Evolutionary conservation across 2,888 invertebrate genomes (phyloP).

Genomic region (Psylliodes chrysocephalus): DNA sequence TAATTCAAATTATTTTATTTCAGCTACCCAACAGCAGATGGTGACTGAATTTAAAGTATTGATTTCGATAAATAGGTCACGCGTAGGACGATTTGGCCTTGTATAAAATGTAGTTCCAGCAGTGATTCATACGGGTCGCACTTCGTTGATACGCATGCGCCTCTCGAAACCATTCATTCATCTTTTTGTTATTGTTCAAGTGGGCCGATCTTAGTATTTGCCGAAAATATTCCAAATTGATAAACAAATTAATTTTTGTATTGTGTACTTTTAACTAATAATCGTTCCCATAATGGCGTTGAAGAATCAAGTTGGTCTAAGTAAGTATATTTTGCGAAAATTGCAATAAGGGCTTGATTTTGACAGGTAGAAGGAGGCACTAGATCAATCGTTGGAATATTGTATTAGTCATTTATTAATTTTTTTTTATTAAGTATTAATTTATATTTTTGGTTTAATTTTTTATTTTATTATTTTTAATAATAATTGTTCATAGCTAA

Average conservation of each 20-base stretch:
- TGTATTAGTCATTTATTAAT: constrained; percentile 13
- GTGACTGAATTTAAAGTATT: too few relatives aligned
- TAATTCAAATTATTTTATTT: too few relatives aligned
- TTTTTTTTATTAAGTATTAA: background rate
- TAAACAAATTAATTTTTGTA: background rate
- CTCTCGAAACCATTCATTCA: background rate
- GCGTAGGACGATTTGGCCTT: background rate
- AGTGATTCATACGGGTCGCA: constrained; percentile 24
- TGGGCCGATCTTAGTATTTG: constrained; percentile 3
- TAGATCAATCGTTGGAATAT: constrained; percentile 17
- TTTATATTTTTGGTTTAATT: too few relatives aligned
- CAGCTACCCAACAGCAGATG: too few relatives aligned
- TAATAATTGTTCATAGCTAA: background rate
- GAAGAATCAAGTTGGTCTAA: constrained; percentile 87
- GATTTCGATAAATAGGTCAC: constrained; percentile 10
- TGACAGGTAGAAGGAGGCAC: constrained; percentile 8
- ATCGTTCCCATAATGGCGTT: constrained; percentile 83
- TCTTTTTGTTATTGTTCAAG: constrained; percentile 11
- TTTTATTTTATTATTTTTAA: too few relatives aligned
- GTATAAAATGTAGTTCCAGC: constrained; percentile 7
- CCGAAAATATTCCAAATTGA: background rate
- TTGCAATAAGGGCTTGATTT: background rate
- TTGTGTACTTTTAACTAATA: too few relatives aligned
- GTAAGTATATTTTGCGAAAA: constrained; percentile 70
- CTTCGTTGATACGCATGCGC: background rate